Evolutionary conservation across 2,113 vertebrate species (phyloP), one percentile per base, ranked within the genome.

Genomic region (Eudyptes chrysolophus): DNA sequence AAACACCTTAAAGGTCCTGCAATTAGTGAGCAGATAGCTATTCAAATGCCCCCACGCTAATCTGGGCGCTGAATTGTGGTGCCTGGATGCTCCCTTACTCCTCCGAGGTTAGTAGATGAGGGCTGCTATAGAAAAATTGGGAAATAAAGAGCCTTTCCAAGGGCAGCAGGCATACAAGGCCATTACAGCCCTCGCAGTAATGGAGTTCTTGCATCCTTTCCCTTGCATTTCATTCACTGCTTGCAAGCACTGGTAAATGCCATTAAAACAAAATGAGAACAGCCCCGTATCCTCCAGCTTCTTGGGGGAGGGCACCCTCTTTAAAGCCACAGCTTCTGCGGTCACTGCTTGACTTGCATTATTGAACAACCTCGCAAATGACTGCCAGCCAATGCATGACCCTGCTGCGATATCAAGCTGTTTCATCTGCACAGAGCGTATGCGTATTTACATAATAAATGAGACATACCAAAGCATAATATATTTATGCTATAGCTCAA

Each of bases 401-500:
- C 87, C 87, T 77, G 71, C 72, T 89, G 55, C 12, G 26, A 48
- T 29, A 84, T 81, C 91, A 91, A 64, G 78, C 92, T 83, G 90
- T 49, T 90, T 94, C 87, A 70, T 84, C 96, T 88, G 78, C 85
- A 72, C 29, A 4, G 21, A 75, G 60, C 34, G 26, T 42, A 70
- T 60, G 74, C 44, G 1, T 78, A 97, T 96, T 96, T 97, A 74
- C 94, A 97, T 96, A 95, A 97, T 95, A 96, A 95, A 97, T 97
- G 92, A 97, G 94, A 84, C 92, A 96, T 84, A 80, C 51, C 72
- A 90, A 90, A 93, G 83, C 89, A 96, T 95, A 85, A 97, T 95
- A 96, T 96, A 97, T 98, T 97, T 97, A 97, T 98, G 89, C 83
- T 94, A 52, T 52, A 77, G 86, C 87, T 97, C 90, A 89, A 94